Evolutionary conservation across 2,888 invertebrate species (phyloP), one percentile per base, ranked within the genome.

Genomic region (Lasioglossum pauxillum): DNA sequence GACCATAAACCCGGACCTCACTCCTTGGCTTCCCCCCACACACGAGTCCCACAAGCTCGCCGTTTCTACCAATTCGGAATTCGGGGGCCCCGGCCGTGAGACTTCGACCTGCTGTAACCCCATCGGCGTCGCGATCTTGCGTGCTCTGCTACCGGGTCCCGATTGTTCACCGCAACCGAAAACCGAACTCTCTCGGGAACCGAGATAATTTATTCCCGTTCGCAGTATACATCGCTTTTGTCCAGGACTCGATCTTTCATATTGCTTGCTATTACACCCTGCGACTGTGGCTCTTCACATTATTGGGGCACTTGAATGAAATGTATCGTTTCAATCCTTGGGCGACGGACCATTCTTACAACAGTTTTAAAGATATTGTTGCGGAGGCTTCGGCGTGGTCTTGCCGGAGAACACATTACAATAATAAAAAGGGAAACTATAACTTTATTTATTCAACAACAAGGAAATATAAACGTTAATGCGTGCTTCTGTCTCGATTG

Each of bases 1-100:
- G 84, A 83, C 91, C 89, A 93, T 92, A 93, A 93, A 91, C 92
- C 90, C 82, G 80, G 84, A 57, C 78, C 71, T 64, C 46, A n/a
- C 71, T 72, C 72, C 74, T n/a, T 60, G 16, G 35, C 12, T n/a
- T 82, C 46, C 46, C 46, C 16, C 46, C 46, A 46, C 82, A 69
- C 57, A 57, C 57, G 12, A 57, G n/a, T 57, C 57, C 57, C n/a
- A 57, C 57, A 57, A 57, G 75, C 71, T 75, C 83, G 75, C 64
- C 71, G 75, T 84, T 89, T 91, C 88, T 87, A 78, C 91, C 91
- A 80, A 86, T 83, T 88, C 86, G 88, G 86, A 83, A 85, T 87
- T 80, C 90, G 80, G 38, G 71, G 74, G 69, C 74, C 75, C 78
- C 57, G 77, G 75, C 80, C 84, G 84, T 81, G 87, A 84, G 78